These are phyloP conservation scores for Eulemur macaco DNA, from an alignment of 2,113 vertebrate genomes.

Conservation along the genomic window DNA sequence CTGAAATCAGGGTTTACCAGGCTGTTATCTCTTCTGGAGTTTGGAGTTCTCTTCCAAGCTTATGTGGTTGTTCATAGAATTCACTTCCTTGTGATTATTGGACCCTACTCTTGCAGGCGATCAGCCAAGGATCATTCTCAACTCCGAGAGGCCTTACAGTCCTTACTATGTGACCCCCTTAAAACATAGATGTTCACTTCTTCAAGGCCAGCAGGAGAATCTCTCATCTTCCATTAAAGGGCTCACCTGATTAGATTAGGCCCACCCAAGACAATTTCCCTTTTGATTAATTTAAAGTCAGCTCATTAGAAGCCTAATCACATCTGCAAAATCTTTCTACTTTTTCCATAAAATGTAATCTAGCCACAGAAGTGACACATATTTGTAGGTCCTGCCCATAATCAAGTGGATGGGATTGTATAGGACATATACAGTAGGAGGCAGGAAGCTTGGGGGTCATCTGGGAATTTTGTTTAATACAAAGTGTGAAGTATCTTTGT, in stretches of 20 bases:
- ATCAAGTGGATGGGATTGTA: not conserved
- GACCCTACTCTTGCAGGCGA: not conserved
- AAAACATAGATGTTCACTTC: not conserved
- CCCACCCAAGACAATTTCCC: not conserved
- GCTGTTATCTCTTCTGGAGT: not conserved
- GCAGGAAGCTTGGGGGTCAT: not conserved
- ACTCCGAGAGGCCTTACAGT: not conserved
- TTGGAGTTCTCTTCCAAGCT: not conserved
- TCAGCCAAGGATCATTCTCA: not conserved
- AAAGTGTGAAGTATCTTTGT: not conserved
- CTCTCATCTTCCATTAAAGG: not conserved
- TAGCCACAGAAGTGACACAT: not conserved
- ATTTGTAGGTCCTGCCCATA: not conserved
- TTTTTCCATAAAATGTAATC: not conserved
- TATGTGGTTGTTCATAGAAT: not conserved
- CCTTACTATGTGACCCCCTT: not conserved
- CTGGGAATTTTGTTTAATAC: not conserved
- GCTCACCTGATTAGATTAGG: not conserved
- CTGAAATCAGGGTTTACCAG: not conserved
- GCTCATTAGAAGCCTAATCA: not conserved
- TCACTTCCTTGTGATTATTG: not conserved
- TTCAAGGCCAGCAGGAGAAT: not conserved
- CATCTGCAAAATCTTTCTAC: not conserved
- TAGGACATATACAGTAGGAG: not conserved
- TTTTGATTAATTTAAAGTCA: not conserved